Percentiles rank a stretch among this genome's conserved stretches.
These are phyloP conservation scores for Arnoldichthys spilopterus DNA, from an alignment of 2,797 vertebrate species.

Conservation along the genomic window DNA sequence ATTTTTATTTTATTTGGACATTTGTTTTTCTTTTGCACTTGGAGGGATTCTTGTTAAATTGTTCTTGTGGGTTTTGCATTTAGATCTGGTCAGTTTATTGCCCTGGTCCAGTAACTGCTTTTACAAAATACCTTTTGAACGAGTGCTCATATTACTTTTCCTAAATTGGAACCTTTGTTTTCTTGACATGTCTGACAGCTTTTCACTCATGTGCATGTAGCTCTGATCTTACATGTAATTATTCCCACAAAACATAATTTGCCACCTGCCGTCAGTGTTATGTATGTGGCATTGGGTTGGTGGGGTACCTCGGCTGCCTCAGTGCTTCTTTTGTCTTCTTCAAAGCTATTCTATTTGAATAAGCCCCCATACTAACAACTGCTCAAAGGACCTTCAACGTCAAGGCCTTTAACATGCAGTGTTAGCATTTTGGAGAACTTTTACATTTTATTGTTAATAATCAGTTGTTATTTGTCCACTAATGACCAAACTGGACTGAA, in stretches of 20 bases:
- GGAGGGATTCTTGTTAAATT: background rate
- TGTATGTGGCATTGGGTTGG: conserved; percentile 1
- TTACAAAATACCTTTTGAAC: background rate
- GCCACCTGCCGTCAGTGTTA: background rate
- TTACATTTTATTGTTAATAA: conserved; percentile 35
- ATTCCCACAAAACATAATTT: background rate
- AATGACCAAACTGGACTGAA: conserved; percentile 8
- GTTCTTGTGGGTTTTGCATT: background rate
- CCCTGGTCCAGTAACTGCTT: background rate
- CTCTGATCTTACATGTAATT: background rate
- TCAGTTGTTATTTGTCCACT: conserved; percentile 25
- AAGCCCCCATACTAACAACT: conserved; percentile 8
- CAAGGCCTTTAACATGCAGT: conserved; percentile 8
- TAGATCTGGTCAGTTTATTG: background rate
- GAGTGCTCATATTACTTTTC: background rate
- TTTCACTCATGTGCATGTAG: background rate
- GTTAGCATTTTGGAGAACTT: conserved; percentile 12
- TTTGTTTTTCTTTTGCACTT: background rate
- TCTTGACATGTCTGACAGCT: background rate
- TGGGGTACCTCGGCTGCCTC: background rate
- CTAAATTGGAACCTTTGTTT: background rate
- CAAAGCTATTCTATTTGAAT: conserved; percentile 1
- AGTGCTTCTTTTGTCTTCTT: background rate
- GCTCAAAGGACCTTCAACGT: background rate
- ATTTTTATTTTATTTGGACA: background rate